Evolutionary conservation across 2,113 vertebrate genomes (phyloP).

Genomic region (Sinosuthora webbiana): DNA sequence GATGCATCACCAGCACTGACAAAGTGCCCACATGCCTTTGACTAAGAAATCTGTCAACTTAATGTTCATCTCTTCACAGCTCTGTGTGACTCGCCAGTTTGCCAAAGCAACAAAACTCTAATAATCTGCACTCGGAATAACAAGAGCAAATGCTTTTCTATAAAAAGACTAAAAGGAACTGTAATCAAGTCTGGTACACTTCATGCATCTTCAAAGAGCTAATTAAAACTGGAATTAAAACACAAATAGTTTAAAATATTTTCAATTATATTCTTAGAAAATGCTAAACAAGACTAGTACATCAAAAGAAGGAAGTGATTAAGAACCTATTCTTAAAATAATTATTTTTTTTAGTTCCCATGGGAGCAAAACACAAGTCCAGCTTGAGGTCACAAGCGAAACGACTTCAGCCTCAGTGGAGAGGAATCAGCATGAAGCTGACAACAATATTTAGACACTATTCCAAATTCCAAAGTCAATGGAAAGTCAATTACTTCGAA

Average conservation of each 20-base stretch:
- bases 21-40: not conserved
- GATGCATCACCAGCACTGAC: not conserved
- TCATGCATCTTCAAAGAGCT: slow-evolving; percentile 1
- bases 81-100: not conserved
- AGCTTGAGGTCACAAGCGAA: slow-evolving; percentile 30
- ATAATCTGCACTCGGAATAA: not conserved
- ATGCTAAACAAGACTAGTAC: slow-evolving; percentile 42
- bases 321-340: slow-evolving; percentile 63
- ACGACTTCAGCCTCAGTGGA: not conserved
- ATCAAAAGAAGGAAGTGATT: slow-evolving; percentile 68
- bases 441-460: slow-evolving; percentile 19
- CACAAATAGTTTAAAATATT: slow-evolving; percentile 51
- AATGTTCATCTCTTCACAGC: not conserved
- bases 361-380: slow-evolving; percentile 54
- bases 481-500: slow-evolving; percentile 2
- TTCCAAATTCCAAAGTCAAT: not conserved
- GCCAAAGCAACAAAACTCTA: slow-evolving; percentile 4
- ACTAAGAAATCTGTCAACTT: slow-evolving; percentile 13
- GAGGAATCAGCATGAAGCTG: slow-evolving; percentile 40
- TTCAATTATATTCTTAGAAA: slow-evolving; percentile 35
- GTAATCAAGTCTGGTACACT: not conserved
- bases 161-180: not conserved
- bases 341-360: slow-evolving; percentile 69
- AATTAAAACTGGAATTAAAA: slow-evolving; percentile 34
- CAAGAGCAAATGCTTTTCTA: not conserved